Percentiles rank a stretch among this genome's conserved stretches.
These are phyloP conservation scores for Ommatoiulus sabulosus DNA, from an alignment of 2,888 invertebrate species.

Conservation along the genomic window DNA sequence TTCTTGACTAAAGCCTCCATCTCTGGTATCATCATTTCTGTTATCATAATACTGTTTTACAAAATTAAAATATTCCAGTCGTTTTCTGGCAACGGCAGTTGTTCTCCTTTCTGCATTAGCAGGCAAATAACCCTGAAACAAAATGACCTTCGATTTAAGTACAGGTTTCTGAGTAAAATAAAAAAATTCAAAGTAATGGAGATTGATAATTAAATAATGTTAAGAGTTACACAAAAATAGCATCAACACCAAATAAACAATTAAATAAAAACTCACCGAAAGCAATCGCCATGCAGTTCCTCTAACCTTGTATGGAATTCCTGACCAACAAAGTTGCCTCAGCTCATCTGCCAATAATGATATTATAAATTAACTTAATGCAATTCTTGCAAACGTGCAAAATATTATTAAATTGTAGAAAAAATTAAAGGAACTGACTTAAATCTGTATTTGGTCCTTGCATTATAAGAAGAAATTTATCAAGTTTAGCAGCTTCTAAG, in stretches of 20 bases:
- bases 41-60: constrained; percentile 97
- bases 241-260: not conserved
- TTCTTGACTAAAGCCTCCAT: too few relatives aligned
- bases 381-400: not conserved
- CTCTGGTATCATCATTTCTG: constrained; percentile 79
- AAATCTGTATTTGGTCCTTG: constrained; percentile 83
- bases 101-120: constrained; percentile 89
- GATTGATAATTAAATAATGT: too few relatives aligned
- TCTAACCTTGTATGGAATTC: constrained; percentile 89
- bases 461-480: constrained; percentile 84
- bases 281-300: constrained; percentile 77
- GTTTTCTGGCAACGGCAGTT: constrained; percentile 88
- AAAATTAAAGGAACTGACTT: constrained; percentile 64
- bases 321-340: constrained; percentile 94
- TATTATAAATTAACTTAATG: not conserved
- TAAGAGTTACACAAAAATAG: too few relatives aligned
- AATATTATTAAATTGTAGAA: not conserved
- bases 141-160: not conserved
- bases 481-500: constrained; percentile 77
- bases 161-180: too few relatives aligned
- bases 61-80: constrained; percentile 95
- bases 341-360: constrained; percentile 75
- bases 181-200: too few relatives aligned
- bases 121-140: constrained; percentile 86
- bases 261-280: constrained; percentile 73